Evolutionary conservation across 1,140 invertebrate genomes (phyloP), one percentile per base, ranked within the genome.

Genomic region (Aphidius gifuensis): DNA sequence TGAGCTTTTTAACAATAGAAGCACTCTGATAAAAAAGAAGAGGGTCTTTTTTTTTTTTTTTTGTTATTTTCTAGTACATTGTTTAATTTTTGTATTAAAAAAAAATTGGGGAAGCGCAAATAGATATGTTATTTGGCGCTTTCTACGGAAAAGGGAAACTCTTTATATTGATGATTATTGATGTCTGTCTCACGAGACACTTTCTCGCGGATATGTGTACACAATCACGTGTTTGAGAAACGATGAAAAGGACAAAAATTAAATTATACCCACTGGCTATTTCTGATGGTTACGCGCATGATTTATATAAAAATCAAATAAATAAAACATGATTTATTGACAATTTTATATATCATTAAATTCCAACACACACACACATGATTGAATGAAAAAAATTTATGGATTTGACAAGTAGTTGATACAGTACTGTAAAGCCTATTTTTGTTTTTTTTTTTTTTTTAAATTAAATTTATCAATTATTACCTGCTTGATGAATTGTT

Each of bases 401-500:
- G 4, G 23, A 32, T 32, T 32, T 32, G 23, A 44, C 43, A 11
- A 44, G 9, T 44, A 3, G 43, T 8, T 2, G 5, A 44, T 7
- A 44, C 43, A 44, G 2, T 8, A 44, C 1, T 44, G 1, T 44
- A 44, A 3, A 44, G 7, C 43, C 9, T 11, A 3, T 44, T 11
- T 44, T 2, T 44, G 43, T 44, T 44, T 44, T 44, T 44, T 7
- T 44, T 44, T 44, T 49, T 6, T 49, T 46, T 44, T 58, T 44
- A 46, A 8, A 45, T 48, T 55, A 11, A 55, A 42, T 56, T 55
- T 40, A 39, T 9, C 1, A 61, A 51, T n/a, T 6, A 44, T 51
- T 74, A 76, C 74, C 74, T 76, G 66, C 58, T 63, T 60, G 64
- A 58, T 56, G 55, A 56, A 63, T 51, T 56, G 53, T 61, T 53